phyloP scores from a whole-genome alignment of 2,113 vertebrate genomes.

The Deroptyus accipitrinus region DNA sequence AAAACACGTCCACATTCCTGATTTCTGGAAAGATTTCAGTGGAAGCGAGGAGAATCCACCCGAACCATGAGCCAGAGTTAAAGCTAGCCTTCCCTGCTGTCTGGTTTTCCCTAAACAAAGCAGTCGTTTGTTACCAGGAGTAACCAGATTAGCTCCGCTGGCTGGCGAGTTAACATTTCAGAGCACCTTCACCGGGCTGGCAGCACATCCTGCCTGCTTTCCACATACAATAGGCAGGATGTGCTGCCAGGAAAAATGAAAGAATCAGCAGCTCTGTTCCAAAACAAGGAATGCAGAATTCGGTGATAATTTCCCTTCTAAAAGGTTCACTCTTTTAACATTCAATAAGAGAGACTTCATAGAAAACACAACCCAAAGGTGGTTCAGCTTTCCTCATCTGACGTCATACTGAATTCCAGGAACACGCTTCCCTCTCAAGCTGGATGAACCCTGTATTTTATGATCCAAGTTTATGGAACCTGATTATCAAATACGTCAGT shows the following conservation, averaged over 20 bases:
- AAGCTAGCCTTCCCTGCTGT: neutral
- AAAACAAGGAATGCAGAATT: constrained; percentile 26
- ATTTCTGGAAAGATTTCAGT: neutral
- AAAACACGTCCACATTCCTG: neutral
- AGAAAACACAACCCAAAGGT: neutral
- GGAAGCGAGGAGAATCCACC: neutral
- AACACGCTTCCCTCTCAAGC: neutral
- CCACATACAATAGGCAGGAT: constrained; percentile 37
- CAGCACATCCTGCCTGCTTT: constrained; percentile 50
- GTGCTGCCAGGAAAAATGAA: constrained; percentile 55
- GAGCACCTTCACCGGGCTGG: neutral
- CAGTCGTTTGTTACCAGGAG: neutral
- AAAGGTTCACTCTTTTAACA: neutral
- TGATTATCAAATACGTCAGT: neutral
- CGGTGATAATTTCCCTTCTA: neutral
- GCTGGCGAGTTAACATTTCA: neutral
- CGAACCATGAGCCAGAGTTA: neutral
- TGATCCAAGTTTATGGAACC: neutral
- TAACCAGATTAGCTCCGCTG: neutral
- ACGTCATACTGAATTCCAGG: neutral
- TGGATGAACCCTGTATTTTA: neutral
- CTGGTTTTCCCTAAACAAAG: neutral
- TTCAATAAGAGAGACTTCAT: neutral
- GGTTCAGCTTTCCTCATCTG: neutral
- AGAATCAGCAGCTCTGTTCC: constrained; percentile 27